Base-by-base conservation (phyloP, 2,113 vertebrate species). In the Oryzias melastigma region DNA sequence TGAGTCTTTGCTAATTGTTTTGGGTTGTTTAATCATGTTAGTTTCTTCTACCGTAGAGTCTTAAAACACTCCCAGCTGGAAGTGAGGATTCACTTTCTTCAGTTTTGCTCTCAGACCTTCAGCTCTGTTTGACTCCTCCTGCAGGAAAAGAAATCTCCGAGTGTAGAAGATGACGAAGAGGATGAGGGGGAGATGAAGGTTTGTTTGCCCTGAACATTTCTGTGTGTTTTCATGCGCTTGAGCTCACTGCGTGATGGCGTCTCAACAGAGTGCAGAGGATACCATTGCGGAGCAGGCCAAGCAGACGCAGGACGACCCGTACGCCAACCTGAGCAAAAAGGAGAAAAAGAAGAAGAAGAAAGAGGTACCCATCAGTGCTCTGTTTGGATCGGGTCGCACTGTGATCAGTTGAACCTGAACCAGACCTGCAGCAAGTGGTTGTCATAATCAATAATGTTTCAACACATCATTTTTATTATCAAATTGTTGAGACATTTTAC, bases 271-370 rank as follows among this genome's bases (percentile, higher is more conserved):
- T 43, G 91, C 88, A 0, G 89, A 92, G 60, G 90, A 91, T 1
- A 76, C 47, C 8, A 77, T 91, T 0, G 89, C 83, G 15, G 68
- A 90, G 16, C 78, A 88, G 59, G 58, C 65, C 18, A 80, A 88
- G 53, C 73, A 67, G 53, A 56, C 78, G 55, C 83, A 71, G 0
- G 83, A 84, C 0, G 93, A 95, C 65, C 93, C 93, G 0, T 93
- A 77, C 8, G 93, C 93, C 7, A 92, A 95, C 53, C 73, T 97
- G 5, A 97, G 91, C 82, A 96, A 96, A 62, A 97, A 96, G 77
- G 94, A 96, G 70, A 96, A 94, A 78, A 97, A 96, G 76, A 95
- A 96, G 80, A 91, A 91, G 16, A 96, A 97, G 80, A 97, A 97
- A 58, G 86, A 83, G 92, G 95, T 95, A 62, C 42, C 12, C 6